Conservation (phyloP, 2,888 invertebrate species). For the Neoitamus cyanurus region DNA sequence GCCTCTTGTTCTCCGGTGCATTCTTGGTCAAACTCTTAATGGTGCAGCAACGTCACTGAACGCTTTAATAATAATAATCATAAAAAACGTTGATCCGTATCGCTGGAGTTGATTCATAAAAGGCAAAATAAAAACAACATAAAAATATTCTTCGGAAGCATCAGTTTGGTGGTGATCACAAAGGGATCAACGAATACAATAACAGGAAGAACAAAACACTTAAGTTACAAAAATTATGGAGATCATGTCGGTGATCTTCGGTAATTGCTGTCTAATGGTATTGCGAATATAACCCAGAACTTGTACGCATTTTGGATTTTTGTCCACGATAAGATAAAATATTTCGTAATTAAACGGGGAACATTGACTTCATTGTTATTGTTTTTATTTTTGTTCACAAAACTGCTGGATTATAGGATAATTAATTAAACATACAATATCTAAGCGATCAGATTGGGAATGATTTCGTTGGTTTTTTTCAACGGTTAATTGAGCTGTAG, state of each 20-base stretch:
- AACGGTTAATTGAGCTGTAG: too few relatives aligned
- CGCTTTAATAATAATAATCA: slow-evolving; percentile 46
- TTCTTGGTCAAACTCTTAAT: slow-evolving; percentile 38
- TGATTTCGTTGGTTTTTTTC: too few relatives aligned
- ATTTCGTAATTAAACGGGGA: slow-evolving; percentile 14
- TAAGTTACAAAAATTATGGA: slow-evolving; percentile 37
- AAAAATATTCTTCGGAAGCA: slow-evolving; percentile 39
- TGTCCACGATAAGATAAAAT: slow-evolving; percentile 11
- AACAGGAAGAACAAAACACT: slow-evolving; percentile 31
- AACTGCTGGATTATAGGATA: neutral
- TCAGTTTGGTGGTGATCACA: slow-evolving; percentile 38
- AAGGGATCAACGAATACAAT: slow-evolving; percentile 36
- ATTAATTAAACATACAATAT: too few relatives aligned
- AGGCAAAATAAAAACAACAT: neutral
- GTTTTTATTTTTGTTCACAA: too few relatives aligned
- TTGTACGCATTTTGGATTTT: slow-evolving; percentile 32
- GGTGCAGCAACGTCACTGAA: slow-evolving; percentile 41
- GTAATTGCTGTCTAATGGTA: slow-evolving; percentile 41
- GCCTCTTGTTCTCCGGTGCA: slow-evolving; percentile 8
- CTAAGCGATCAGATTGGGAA: too few relatives aligned
- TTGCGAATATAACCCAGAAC: slow-evolving; percentile 16
- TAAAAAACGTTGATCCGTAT: slow-evolving; percentile 44
- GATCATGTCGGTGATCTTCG: slow-evolving; percentile 44
- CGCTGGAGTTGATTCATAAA: slow-evolving; percentile 17
- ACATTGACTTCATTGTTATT: neutral